phyloP scores from a whole-genome alignment of 2,888 invertebrate species.

The Mactromeris polynyma region DNA sequence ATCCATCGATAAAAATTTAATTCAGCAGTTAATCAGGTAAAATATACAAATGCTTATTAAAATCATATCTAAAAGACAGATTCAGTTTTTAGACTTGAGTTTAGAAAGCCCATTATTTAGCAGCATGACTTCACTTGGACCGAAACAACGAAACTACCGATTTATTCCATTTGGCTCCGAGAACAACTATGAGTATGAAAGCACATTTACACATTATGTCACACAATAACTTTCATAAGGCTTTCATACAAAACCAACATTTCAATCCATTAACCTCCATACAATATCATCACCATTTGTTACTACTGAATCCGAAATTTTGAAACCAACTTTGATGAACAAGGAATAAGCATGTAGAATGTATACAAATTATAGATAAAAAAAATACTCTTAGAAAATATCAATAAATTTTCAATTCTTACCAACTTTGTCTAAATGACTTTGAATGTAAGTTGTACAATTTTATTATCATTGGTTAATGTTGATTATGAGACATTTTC shows the following conservation, averaged over 20 bases:
- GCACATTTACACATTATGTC: constrained; percentile 36
- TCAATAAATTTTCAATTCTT: background rate
- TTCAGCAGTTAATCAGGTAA: too few relatives aligned
- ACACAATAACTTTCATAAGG: background rate
- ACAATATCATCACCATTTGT: background rate
- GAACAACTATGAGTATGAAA: background rate
- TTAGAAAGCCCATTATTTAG: too few relatives aligned
- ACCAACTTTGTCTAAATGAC: background rate
- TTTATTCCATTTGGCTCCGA: too few relatives aligned
- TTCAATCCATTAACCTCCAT: background rate
- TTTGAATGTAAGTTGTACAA: background rate
- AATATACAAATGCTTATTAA: too few relatives aligned
- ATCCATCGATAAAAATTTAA: too few relatives aligned
- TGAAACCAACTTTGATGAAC: background rate
- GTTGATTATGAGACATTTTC: background rate
- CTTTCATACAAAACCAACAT: background rate
- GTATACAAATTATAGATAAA: too few relatives aligned
- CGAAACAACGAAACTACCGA: too few relatives aligned
- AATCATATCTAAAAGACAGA: too few relatives aligned
- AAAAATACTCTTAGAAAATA: background rate
- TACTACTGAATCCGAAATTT: background rate
- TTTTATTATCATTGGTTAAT: background rate
- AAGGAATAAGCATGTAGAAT: too few relatives aligned
- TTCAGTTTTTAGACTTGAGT: too few relatives aligned
- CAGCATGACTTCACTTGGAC: too few relatives aligned